These are phyloP conservation scores for Anguilla obscura DNA, from an alignment of 2,797 vertebrate genomes.

Conservation along the genomic window DNA sequence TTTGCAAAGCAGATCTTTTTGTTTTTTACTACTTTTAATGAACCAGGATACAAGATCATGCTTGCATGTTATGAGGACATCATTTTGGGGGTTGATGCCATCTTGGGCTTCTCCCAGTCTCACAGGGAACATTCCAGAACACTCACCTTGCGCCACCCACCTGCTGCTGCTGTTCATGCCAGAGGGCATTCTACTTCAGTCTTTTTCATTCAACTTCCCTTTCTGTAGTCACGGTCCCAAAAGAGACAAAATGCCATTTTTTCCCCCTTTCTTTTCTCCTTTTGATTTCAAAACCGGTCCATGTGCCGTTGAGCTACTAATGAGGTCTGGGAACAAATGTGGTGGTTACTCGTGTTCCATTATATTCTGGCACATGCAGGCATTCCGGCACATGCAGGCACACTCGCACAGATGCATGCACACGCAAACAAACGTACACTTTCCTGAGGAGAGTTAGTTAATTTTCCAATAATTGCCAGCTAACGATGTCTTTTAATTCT, in stretches of 20 bases:
- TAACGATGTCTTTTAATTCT: not conserved
- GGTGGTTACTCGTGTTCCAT: not conserved
- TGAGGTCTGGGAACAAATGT: not conserved
- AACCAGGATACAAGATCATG: not conserved
- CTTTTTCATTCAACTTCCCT: not conserved
- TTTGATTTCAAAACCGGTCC: not conserved
- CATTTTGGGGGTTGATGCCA: not conserved
- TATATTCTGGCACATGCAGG: not conserved
- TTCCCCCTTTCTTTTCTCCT: not conserved
- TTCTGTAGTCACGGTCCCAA: not conserved
- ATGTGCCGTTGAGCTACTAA: not conserved
- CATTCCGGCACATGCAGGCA: not conserved
- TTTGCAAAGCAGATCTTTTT: not conserved
- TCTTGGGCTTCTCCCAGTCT: not conserved
- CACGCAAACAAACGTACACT: not conserved
- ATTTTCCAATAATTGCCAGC: not conserved
- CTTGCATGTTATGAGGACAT: not conserved
- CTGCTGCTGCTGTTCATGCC: not conserved
- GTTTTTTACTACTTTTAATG: not conserved
- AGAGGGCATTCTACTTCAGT: not conserved
- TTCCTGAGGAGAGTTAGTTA: not conserved
- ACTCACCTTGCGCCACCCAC: not conserved
- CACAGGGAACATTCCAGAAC: not conserved
- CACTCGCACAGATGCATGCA: not conserved
- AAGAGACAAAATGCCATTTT: not conserved